phyloP scores from a whole-genome alignment of 2,113 vertebrate species.

The Pao palembangensis region DNA sequence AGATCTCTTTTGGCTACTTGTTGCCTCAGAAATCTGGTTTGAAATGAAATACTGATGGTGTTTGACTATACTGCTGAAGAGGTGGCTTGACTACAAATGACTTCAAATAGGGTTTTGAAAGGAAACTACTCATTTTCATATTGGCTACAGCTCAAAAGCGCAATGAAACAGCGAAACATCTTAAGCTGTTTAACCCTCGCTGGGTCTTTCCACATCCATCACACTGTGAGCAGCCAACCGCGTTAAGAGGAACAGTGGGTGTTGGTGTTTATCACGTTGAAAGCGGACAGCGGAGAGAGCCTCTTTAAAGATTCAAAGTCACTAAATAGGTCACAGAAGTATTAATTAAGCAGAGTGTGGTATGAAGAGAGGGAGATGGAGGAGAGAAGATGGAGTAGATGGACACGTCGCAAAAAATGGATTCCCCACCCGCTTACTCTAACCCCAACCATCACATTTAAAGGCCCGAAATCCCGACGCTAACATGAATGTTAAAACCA shows the following conservation, averaged over 20 bases:
- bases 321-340: slow-evolving; percentile 57
- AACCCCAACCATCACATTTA: too few relatives aligned
- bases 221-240: background rate
- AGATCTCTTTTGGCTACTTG: background rate
- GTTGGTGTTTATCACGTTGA: slow-evolving; percentile 18
- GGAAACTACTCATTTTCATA: background rate
- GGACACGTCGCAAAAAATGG: too few relatives aligned
- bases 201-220: too few relatives aligned
- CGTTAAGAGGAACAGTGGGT: background rate
- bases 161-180: too few relatives aligned
- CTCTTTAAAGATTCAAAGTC: slow-evolving; percentile 44
- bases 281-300: slow-evolving; percentile 24
- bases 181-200: too few relatives aligned
- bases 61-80: too few relatives aligned
- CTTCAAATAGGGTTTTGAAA: background rate
- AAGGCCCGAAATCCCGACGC: too few relatives aligned
- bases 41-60: background rate
- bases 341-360: slow-evolving; percentile 37
- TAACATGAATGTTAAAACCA: background rate
- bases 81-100: too few relatives aligned
- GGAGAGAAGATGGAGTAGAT: background rate
- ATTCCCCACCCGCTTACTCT: too few relatives aligned
- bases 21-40: slow-evolving; percentile 1
- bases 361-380: background rate
- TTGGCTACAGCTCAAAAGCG: too few relatives aligned